phyloP scores from a whole-genome alignment of 2,113 vertebrate genomes.

The Hepsetus odoe region DNA sequence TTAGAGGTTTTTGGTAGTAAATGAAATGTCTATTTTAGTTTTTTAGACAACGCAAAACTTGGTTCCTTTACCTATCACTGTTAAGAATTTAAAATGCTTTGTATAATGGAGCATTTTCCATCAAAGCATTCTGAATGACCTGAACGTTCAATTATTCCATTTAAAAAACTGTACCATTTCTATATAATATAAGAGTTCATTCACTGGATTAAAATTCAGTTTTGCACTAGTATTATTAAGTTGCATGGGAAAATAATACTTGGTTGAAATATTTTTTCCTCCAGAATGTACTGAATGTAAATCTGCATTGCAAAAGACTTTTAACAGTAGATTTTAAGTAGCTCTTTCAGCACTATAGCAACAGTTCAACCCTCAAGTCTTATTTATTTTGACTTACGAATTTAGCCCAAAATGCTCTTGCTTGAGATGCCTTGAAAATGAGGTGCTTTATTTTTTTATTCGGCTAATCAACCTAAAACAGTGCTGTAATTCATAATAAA shows the following conservation, averaged over 20 bases:
- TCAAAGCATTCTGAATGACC: not conserved
- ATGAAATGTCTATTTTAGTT: too few species aligned
- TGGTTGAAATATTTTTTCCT: not conserved
- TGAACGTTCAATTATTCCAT: too few species aligned
- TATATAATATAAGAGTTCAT: too few species aligned
- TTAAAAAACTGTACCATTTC: too few species aligned
- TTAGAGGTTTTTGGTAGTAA: too few species aligned
- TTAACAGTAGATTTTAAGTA: constrained; percentile 8
- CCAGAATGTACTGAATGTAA: constrained; percentile 5
- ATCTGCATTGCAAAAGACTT: not conserved
- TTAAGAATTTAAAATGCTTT: too few species aligned
- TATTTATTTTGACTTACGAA: not conserved
- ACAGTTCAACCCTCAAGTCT: not conserved
- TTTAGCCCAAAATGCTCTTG: not conserved
- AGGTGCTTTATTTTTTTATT: not conserved
- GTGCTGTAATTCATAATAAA: not conserved
- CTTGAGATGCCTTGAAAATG: not conserved
- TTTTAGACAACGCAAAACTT: too few species aligned
- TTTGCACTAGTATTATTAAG: not conserved
- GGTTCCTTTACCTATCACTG: too few species aligned
- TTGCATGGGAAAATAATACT: not conserved
- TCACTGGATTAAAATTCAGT: not conserved
- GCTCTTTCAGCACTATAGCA: not conserved
- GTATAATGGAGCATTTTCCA: not conserved
- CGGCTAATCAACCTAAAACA: not conserved